phyloP scores from a whole-genome alignment of 2,113 vertebrate genomes.

The Leptobrachium ailaonicum region DNA sequence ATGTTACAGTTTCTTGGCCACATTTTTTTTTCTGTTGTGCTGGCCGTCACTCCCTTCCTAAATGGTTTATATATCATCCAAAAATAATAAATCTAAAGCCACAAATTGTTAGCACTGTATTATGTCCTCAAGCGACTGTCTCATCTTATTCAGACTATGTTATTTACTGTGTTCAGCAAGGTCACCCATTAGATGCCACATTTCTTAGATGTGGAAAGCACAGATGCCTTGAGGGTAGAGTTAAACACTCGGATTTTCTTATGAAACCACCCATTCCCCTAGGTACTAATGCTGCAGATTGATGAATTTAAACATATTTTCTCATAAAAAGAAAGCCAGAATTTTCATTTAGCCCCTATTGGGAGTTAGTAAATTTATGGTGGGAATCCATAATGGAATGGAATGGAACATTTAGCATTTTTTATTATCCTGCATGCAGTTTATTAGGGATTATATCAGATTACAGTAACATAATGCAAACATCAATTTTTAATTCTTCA shows the following conservation, averaged over 20 bases:
- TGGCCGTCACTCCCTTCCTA: conserved; percentile 17
- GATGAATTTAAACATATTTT: conserved; percentile 47
- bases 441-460: too few species aligned
- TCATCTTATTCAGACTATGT: not conserved
- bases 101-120: conserved; percentile 30
- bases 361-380: conserved; percentile 12
- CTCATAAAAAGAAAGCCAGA: conserved; percentile 4
- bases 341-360: conserved; percentile 43
- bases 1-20: not conserved
- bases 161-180: conserved; percentile 19
- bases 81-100: conserved; percentile 35
- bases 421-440: too few species aligned
- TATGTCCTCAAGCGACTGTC: conserved; percentile 5
- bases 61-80: conserved; percentile 31
- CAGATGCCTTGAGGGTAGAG: conserved; percentile 7
- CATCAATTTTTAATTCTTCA: too few species aligned
- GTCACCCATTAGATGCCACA: conserved; percentile 30
- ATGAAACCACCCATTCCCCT: conserved; percentile 35
- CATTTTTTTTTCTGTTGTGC: conserved; percentile 13
- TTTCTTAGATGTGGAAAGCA: conserved; percentile 37
- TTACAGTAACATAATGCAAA: too few species aligned
- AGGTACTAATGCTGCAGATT: conserved; percentile 42
- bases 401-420: too few species aligned
- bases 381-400: too few species aligned
- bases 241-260: not conserved